phyloP scores from a whole-genome alignment of 2,797 vertebrate genomes.

The Schizothorax lantsangensis region DNA sequence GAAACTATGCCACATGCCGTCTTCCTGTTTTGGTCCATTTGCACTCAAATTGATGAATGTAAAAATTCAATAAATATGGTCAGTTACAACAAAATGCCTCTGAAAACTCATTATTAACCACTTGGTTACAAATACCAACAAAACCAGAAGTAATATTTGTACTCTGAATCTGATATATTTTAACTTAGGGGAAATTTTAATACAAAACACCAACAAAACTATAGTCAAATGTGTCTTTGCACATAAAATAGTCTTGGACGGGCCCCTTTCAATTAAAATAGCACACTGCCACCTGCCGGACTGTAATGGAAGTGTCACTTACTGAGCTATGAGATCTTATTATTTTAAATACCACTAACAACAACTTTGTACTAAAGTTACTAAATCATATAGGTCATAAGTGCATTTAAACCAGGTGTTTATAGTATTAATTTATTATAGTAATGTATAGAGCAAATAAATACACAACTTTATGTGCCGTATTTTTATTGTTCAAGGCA shows the following conservation, averaged over 20 bases:
- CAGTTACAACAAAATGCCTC: not conserved
- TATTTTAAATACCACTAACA: not conserved
- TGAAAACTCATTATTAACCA: not conserved
- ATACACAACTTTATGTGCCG: not conserved
- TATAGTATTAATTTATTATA: not conserved
- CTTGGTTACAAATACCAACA: not conserved
- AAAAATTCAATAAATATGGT: slow-evolving; percentile 27
- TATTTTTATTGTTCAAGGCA: slow-evolving; percentile 23
- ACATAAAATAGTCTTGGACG: not conserved
- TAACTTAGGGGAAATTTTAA: not conserved
- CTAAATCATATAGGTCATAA: not conserved
- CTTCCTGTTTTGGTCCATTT: slow-evolving; percentile 18
- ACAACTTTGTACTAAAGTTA: not conserved
- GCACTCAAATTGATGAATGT: slow-evolving; percentile 4
- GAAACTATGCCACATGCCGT: slow-evolving; percentile 16
- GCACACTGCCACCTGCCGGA: slow-evolving; percentile 10
- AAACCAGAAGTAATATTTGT: not conserved
- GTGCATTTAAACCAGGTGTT: not conserved
- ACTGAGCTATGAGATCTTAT: not conserved
- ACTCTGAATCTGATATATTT: not conserved
- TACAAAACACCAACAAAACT: not conserved
- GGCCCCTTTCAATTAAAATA: not conserved
- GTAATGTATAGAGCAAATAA: not conserved
- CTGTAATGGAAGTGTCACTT: not conserved
- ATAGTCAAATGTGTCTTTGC: not conserved